phyloP scores from a whole-genome alignment of 2,113 vertebrate species.

The Menura novaehollandiae region DNA sequence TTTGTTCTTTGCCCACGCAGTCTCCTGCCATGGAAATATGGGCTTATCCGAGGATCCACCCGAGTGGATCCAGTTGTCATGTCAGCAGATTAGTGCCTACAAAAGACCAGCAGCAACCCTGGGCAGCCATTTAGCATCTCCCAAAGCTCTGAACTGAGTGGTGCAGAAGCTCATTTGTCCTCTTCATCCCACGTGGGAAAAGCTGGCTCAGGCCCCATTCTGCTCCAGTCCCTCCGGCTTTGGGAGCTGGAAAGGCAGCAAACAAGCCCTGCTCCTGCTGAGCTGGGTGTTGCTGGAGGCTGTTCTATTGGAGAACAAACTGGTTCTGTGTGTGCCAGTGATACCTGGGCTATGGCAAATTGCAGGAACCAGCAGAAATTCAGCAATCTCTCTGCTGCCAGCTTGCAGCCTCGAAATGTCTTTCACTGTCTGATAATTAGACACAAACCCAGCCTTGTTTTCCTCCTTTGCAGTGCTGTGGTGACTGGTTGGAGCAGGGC shows the following conservation, averaged over 20 bases:
- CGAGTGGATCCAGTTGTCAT: not conserved
- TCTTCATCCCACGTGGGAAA: not conserved
- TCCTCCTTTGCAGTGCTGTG: not conserved
- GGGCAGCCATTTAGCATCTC: not conserved
- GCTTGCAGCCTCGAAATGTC: not conserved
- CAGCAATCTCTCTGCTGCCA: not conserved
- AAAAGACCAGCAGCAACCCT: not conserved
- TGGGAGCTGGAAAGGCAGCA: not conserved
- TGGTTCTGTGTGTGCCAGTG: not conserved
- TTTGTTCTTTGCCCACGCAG: not conserved
- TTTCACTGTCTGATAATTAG: not conserved
- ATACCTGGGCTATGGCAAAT: not conserved
- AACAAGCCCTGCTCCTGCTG: not conserved
- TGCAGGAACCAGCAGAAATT: not conserved
- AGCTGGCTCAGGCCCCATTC: not conserved
- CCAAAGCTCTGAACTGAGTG: not conserved
- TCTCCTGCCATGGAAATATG: not conserved
- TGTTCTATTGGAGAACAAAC: not conserved
- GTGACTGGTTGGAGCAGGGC: not conserved
- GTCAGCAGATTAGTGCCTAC: constrained; percentile 9
- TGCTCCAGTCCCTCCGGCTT: not conserved
- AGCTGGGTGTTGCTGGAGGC: not conserved
- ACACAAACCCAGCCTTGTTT: not conserved
- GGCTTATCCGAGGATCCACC: not conserved
- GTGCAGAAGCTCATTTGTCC: not conserved